These are phyloP conservation scores for Petromus typicus DNA, from an alignment of 2,113 vertebrate species.

Conservation along the genomic window DNA sequence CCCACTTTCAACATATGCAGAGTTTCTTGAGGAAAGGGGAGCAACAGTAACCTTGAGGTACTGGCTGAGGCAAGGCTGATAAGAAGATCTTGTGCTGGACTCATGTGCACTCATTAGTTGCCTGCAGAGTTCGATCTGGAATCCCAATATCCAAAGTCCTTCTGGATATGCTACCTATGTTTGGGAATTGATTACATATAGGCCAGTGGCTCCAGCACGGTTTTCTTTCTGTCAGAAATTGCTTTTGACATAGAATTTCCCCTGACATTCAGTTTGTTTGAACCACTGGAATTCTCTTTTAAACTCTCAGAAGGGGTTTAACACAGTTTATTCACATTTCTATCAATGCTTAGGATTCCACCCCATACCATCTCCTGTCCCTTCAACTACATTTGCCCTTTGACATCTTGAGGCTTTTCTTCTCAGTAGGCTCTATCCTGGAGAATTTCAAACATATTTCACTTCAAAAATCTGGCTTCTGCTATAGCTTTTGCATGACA, in stretches of 20 bases:
- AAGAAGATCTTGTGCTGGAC: not conserved
- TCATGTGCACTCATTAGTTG: not conserved
- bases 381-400: not conserved
- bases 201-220: not conserved
- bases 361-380: not conserved
- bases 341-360: not conserved
- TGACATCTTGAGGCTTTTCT: not conserved
- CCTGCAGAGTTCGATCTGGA: not conserved
- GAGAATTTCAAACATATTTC: slow-evolving; percentile 8
- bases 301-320: not conserved
- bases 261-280: not conserved
- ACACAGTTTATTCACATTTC: not conserved
- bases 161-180: not conserved
- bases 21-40: not conserved
- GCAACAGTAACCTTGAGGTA: not conserved
- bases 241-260: not conserved
- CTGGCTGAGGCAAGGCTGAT: not conserved
- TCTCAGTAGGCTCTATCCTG: not conserved
- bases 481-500: not conserved
- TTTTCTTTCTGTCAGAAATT: not conserved
- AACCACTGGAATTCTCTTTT: not conserved
- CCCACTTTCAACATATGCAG: not conserved
- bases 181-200: fast-evolving
- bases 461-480: not conserved
- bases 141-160: not conserved